Evolutionary conservation across 2,113 vertebrate species (phyloP), one percentile per base, ranked within the genome.

Genomic region (Capra hircus): DNA sequence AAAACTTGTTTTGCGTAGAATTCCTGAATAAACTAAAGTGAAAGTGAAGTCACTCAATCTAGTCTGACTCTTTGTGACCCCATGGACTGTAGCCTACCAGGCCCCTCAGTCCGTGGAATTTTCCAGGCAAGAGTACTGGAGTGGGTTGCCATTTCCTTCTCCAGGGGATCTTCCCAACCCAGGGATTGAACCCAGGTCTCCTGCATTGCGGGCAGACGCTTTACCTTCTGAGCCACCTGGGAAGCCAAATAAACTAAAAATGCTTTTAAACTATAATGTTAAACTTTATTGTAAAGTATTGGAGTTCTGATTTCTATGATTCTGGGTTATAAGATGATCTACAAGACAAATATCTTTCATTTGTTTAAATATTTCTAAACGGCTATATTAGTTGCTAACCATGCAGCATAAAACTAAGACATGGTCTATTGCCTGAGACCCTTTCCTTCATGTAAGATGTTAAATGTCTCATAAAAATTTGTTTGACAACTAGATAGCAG

Each of bases 21-120:
- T 93, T 91, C 5, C 48, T 82, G 14, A 91, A 60, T 33, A 94
- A 94, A 85, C 13, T 60, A 95, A 80, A 45, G 27, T 60, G 59
- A 60, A 28, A 60, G 11, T 28, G 5, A 60, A 28, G 59, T 60
- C 11, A 59, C 11, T 59, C 12, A 60, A 13, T 60, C 2, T 0
- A 30, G 28, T 60, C 27, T 30, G 27, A 60, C 27, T 30, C 59
- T 30, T 30, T 60, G 59, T 1, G 11, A 60, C 11, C 11, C 59
- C 27, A 28, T 28, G 11, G 27, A 60, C 11, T 13, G 27, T 28
- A 60, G 59, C 59, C 59, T 28, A 60, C 59, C 27, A 60, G 59
- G 59, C 59, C 27, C 59, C 27, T 60, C 27, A 28, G 59, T 60
- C 57, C 27, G 2, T 60, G 59, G 27, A 28, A 13, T 60, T 60